Conservation (phyloP, 2,113 vertebrate genomes). For the Bos indicus region DNA sequence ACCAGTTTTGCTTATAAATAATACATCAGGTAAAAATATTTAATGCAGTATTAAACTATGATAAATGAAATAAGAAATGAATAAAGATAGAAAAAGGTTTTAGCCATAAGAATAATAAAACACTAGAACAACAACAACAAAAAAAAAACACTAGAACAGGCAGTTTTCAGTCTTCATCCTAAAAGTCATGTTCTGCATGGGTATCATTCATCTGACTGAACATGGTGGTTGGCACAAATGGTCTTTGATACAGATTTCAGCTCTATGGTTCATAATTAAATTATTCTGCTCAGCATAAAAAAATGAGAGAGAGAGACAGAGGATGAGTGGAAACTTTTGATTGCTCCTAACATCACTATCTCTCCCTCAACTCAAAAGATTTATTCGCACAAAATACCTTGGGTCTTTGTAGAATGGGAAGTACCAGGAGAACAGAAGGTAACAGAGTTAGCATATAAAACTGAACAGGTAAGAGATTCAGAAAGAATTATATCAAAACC, state of each 20-base stretch:
- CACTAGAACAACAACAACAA: not conserved
- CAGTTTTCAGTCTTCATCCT: not conserved
- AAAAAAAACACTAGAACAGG: not conserved
- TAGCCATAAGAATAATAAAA: not conserved
- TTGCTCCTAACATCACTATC: not conserved
- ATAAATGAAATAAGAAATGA: not conserved
- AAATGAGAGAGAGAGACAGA: not conserved
- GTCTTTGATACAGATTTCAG: not conserved
- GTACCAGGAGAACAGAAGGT: not conserved
- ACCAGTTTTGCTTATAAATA: not conserved
- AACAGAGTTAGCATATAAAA: not conserved
- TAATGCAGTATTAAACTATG: not conserved
- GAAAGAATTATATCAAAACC: slow-evolving; percentile 18
- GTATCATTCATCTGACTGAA: not conserved
- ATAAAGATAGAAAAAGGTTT: not conserved
- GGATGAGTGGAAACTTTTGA: not conserved
- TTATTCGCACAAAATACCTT: not conserved
- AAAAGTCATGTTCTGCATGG: not conserved
- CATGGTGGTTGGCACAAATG: not conserved
- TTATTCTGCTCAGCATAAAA: not conserved
- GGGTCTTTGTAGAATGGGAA: not conserved
- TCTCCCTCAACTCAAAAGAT: not conserved
- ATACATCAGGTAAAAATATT: slow-evolving; percentile 8
- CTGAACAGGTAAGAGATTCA: not conserved
- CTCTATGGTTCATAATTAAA: not conserved